phyloP scores from a whole-genome alignment of 2,888 invertebrate genomes.

The Punctoribates punctum region DNA sequence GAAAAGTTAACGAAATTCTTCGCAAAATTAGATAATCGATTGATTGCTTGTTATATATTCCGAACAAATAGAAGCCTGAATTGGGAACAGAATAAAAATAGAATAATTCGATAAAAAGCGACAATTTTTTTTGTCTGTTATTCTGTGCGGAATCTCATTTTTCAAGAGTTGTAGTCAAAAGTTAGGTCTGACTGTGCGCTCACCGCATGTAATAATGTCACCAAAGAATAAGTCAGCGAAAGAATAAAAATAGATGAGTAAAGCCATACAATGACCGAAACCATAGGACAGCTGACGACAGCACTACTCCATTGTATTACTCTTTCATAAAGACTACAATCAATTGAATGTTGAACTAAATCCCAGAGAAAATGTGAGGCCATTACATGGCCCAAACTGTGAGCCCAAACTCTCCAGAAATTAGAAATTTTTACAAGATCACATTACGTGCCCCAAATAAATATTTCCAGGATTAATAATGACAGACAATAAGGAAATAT shows the following conservation, averaged over 20 bases:
- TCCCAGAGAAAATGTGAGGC: background rate
- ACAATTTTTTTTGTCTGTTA: background rate
- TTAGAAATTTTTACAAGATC: background rate
- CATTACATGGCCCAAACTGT: background rate
- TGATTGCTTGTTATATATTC: background rate
- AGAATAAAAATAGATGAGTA: background rate
- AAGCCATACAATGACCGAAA: background rate
- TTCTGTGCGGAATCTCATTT: background rate
- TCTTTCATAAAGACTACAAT: background rate
- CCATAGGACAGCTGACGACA: constrained; percentile 13
- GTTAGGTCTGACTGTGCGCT: background rate
- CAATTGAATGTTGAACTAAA: constrained; percentile 26
- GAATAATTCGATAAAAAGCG: too few relatives aligned
- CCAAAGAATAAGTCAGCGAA: background rate
- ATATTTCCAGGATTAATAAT: too few relatives aligned
- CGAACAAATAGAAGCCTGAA: too few relatives aligned
- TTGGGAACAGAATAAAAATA: too few relatives aligned
- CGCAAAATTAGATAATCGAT: background rate
- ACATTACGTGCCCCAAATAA: background rate
- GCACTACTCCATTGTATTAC: constrained; percentile 7
- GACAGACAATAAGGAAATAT: too few relatives aligned
- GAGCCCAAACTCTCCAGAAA: background rate
- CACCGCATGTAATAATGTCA: background rate
- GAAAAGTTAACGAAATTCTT: background rate
- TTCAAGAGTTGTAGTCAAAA: background rate